A percentile compares a stretch with the other conserved stretches of the same genome.
These are phyloP conservation scores for Gyps fulvus DNA, from an alignment of 2,113 vertebrate genomes.

Conservation along the genomic window DNA sequence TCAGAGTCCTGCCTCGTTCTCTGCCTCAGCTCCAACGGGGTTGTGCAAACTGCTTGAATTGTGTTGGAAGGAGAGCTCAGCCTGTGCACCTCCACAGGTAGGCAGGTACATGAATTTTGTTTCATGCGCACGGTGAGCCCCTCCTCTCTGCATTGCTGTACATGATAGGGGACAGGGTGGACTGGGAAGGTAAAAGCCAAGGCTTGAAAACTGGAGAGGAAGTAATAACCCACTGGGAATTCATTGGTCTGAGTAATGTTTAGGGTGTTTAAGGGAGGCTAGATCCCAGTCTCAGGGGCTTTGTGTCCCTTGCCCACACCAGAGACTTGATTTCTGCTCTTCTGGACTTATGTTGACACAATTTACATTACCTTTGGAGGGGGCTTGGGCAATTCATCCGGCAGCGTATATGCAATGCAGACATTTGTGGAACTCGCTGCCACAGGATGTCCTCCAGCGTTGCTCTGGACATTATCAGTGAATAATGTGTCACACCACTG, in stretches of 20 bases:
- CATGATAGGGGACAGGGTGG: accelerated
- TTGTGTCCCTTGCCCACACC: not conserved
- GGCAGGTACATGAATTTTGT: not conserved
- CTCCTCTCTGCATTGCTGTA: not conserved
- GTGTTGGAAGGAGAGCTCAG: not conserved
- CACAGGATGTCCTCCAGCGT: not conserved
- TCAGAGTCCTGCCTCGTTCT: not conserved
- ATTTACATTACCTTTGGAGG: not conserved
- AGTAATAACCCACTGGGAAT: not conserved
- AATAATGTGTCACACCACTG: not conserved
- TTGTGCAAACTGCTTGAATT: not conserved
- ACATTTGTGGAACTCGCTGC: not conserved
- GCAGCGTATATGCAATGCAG: not conserved
- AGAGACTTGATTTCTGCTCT: not conserved
- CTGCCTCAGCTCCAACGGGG: not conserved
- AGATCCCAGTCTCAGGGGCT: not conserved
- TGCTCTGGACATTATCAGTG: not conserved
- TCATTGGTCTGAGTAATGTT: not conserved
- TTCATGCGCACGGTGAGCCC: not conserved
- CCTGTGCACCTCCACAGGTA: not conserved
- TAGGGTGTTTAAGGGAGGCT: not conserved
- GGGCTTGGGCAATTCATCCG: not conserved
- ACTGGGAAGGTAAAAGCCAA: not conserved
- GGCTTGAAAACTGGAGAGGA: not conserved
- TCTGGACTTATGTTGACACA: not conserved